Conservation (phyloP, 2,888 invertebrate species). For the Pachydiplax longipennis region DNA sequence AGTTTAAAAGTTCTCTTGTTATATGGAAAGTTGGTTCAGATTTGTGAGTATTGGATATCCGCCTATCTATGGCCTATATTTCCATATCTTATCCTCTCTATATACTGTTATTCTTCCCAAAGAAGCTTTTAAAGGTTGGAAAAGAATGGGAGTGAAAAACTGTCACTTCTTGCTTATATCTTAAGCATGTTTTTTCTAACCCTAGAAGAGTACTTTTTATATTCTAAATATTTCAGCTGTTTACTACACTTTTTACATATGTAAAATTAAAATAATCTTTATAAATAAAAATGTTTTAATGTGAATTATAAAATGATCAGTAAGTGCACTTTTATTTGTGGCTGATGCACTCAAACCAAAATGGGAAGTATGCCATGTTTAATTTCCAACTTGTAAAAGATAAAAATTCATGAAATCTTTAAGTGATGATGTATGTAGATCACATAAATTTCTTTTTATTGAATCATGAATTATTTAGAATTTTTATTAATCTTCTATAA, state of each 20-base stretch:
- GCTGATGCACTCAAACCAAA: constrained; percentile 22
- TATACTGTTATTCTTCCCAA: constrained; percentile 28
- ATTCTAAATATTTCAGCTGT: constrained; percentile 34
- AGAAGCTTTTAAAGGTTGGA: constrained; percentile 30
- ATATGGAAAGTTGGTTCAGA: constrained; percentile 4
- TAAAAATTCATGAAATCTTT: neutral
- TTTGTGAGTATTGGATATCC: constrained; percentile 20
- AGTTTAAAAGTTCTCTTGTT: constrained; percentile 17
- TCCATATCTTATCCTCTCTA: constrained; percentile 33
- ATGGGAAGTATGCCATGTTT: neutral
- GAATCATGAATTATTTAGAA: too few relatives aligned
- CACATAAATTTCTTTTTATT: neutral
- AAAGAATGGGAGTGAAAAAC: neutral
- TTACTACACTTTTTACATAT: constrained; percentile 39
- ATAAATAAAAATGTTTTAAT: constrained; percentile 40
- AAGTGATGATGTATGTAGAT: neutral
- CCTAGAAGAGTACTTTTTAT: constrained; percentile 43
- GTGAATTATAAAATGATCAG: constrained; percentile 33
- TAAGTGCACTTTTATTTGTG: constrained; percentile 38
- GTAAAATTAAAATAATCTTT: constrained; percentile 32
- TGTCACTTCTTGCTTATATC: constrained; percentile 7
- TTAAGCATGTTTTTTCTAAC: constrained; percentile 40
- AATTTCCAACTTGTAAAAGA: neutral
- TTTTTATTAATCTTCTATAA: neutral
- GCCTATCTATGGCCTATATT: constrained; percentile 44